Percentiles rank a stretch among this genome's conserved stretches.
Evolutionary conservation across 1,140 invertebrate species (phyloP).

Genomic region (Magallana gigas): DNA sequence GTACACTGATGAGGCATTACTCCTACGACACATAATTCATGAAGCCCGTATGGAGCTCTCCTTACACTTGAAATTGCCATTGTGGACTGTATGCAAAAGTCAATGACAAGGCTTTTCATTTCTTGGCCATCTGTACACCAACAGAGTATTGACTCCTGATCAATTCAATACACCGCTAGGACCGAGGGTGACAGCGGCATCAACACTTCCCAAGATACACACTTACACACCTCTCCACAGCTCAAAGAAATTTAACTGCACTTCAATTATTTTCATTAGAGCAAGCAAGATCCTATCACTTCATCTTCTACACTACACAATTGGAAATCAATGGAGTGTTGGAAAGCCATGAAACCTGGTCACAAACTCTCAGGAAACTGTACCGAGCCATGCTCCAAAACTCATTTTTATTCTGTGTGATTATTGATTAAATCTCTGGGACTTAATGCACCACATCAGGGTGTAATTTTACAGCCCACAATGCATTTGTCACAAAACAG

Average conservation of each 20-base stretch:
- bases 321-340: background rate
- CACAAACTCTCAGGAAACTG: constrained; percentile 6
- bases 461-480: constrained; percentile 10
- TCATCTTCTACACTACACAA: background rate
- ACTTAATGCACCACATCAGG: constrained; percentile 24
- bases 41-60: background rate
- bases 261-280: constrained; percentile 21
- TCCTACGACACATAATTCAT: background rate
- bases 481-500: background rate
- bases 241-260: background rate
- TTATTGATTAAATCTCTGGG: constrained; percentile 32
- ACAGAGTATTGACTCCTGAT: constrained; percentile 5
- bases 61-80: background rate
- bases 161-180: background rate
- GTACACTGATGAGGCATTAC: background rate
- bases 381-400: background rate
- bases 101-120: background rate
- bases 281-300: background rate
- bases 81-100: background rate
- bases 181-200: background rate
- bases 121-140: constrained; percentile 6
- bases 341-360: background rate
- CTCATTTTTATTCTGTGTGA: constrained; percentile 29
- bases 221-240: background rate
- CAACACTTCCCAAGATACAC: background rate